These are phyloP conservation scores for Dascillus cervinus DNA, from an alignment of 2,888 invertebrate genomes.

Conservation along the genomic window DNA sequence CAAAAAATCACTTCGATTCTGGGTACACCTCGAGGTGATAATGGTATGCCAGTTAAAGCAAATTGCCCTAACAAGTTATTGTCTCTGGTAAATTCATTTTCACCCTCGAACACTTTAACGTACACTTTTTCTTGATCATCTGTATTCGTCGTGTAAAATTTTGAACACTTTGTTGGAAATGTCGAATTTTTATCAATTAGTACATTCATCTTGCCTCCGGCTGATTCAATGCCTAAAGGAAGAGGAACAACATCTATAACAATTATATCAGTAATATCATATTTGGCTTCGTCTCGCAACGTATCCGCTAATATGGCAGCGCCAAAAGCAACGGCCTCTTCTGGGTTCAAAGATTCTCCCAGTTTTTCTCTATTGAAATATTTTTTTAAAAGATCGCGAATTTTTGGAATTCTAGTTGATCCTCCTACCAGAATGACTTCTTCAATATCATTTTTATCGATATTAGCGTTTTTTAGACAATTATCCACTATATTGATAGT, in stretches of 20 bases:
- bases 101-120: conserved; percentile 80
- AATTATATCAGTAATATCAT: conserved; percentile 79
- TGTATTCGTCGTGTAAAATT: conserved; percentile 85
- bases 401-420: conserved; percentile 89
- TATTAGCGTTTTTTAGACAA: conserved; percentile 81
- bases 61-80: conserved; percentile 89
- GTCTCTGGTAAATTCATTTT: conserved; percentile 82
- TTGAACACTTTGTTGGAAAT: conserved; percentile 86
- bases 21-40: too few species aligned
- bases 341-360: conserved; percentile 89
- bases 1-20: conserved; percentile 93
- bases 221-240: conserved; percentile 77
- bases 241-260: conserved; percentile 82
- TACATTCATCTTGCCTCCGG: conserved; percentile 84
- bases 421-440: conserved; percentile 85
- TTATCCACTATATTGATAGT: conserved; percentile 61
- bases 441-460: conserved; percentile 78
- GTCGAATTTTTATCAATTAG: conserved; percentile 90
- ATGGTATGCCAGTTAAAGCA: conserved; percentile 84
- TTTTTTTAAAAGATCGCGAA: conserved; percentile 84
- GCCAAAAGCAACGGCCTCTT: conserved; percentile 90
- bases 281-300: too few species aligned
- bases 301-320: conserved; percentile 85
- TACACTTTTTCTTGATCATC: conserved; percentile 90
- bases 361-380: conserved; percentile 88